Conservation (phyloP, 2,113 vertebrate species). For the Ochotona curzoniae region DNA sequence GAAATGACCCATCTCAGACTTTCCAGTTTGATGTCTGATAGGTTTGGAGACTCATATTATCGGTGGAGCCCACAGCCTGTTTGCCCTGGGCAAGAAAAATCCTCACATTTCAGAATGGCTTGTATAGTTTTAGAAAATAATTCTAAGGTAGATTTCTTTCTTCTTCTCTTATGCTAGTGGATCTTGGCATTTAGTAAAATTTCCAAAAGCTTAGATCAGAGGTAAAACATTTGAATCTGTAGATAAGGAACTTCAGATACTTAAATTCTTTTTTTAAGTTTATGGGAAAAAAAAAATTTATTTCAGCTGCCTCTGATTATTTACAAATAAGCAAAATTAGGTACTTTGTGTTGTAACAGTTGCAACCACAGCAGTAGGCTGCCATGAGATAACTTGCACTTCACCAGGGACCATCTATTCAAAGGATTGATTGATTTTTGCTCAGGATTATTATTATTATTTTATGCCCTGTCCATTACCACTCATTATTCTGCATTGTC, state of each 20-base stretch:
- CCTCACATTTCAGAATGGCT: conserved; percentile 16
- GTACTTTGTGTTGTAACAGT: not conserved
- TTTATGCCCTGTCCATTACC: not conserved
- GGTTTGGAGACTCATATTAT: conserved; percentile 28
- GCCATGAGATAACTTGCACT: not conserved
- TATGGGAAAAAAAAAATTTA: not conserved
- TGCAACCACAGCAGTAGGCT: not conserved
- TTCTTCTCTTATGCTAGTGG: not conserved
- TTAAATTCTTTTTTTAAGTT: conserved; percentile 14
- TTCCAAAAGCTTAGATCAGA: conserved; percentile 57
- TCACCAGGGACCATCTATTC: not conserved
- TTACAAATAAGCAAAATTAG: conserved; percentile 9
- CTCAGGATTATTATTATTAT: not conserved
- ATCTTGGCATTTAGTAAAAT: conserved; percentile 49
- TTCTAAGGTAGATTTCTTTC: conserved; percentile 21
- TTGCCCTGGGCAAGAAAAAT: not conserved
- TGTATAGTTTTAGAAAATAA: conserved; percentile 33
- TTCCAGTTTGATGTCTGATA: not conserved
- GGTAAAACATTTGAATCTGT: conserved; percentile 38
- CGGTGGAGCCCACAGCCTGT: not conserved
- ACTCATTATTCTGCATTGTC: conserved; percentile 11
- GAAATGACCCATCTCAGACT: conserved; percentile 55
- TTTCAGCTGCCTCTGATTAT: conserved; percentile 36
- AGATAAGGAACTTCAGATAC: conserved; percentile 32
- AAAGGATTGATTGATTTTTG: conserved; percentile 44